A percentile compares a stretch with the other conserved stretches of the same genome.
Conservation (phyloP, 1,140 invertebrate genomes). For the Drosophila murphyi region DNA sequence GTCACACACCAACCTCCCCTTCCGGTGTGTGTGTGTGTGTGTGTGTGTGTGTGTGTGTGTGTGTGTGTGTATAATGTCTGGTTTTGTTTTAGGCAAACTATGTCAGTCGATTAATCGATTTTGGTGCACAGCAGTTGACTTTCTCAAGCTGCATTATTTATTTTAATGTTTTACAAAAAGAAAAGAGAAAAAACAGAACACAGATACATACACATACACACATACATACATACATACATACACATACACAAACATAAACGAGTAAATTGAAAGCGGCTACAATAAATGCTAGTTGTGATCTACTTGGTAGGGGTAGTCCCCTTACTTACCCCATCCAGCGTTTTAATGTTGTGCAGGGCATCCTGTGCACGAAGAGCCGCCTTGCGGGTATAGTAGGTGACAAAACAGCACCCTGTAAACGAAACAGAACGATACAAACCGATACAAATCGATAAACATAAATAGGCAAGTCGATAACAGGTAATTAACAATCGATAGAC, state of each 20-base stretch:
- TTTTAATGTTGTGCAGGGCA: conserved; percentile 99
- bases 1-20: conserved; percentile 48
- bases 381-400: conserved; percentile 99
- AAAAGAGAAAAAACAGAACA: conserved; percentile 17
- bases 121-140: conserved; percentile 66
- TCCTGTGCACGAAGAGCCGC: conserved; percentile 98
- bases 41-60: neutral
- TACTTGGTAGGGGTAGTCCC: conserved; percentile 3
- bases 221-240: conserved; percentile 30
- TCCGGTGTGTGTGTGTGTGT: neutral
- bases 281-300: neutral
- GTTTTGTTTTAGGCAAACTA: conserved; percentile 41
- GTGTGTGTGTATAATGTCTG: conserved; percentile 17
- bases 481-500: conserved; percentile 58
- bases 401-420: conserved; percentile 99
- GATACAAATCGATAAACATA: conserved; percentile 65
- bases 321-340: conserved; percentile 96
- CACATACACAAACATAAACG: conserved; percentile 33
- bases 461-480: conserved; percentile 29
- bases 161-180: conserved; percentile 20
- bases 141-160: conserved; percentile 80
- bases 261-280: conserved; percentile 39
- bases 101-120: conserved; percentile 71
- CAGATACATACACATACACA: conserved; percentile 25
- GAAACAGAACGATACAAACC: conserved; percentile 87